These are phyloP conservation scores for Paratilapia polleni DNA, from an alignment of 2,113 vertebrate species.

Conservation along the genomic window DNA sequence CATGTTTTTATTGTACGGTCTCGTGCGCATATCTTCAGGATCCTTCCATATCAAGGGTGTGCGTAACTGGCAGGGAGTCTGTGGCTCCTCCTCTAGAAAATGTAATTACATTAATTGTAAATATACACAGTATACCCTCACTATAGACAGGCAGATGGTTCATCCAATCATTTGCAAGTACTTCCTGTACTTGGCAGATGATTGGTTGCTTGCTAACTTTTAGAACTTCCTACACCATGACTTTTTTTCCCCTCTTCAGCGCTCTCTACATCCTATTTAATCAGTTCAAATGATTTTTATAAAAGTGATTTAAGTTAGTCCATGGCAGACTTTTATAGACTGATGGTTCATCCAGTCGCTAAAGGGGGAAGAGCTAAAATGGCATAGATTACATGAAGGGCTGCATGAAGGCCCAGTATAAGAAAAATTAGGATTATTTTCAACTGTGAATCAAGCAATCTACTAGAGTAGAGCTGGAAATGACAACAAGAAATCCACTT, in stretches of 20 bases:
- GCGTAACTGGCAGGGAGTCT: too few relatives aligned
- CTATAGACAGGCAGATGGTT: background rate
- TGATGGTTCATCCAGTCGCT: accelerated
- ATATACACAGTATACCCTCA: background rate
- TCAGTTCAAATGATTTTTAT: background rate
- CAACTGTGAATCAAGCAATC: background rate
- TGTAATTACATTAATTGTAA: background rate
- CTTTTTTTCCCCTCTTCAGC: background rate
- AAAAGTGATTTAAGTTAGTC: background rate
- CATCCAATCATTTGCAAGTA: too few relatives aligned
- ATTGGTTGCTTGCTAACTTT: too few relatives aligned
- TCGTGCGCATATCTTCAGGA: too few relatives aligned
- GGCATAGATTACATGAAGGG: background rate
- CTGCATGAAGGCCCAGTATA: background rate
- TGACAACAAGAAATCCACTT: too few relatives aligned
- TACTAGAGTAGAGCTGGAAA: background rate
- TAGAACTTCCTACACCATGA: too few relatives aligned
- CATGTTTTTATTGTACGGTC: too few relatives aligned
- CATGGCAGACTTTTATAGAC: background rate
- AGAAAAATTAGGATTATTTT: background rate
- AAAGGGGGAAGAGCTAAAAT: background rate
- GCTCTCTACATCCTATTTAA: background rate
- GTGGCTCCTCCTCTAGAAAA: background rate
- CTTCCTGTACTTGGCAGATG: too few relatives aligned
- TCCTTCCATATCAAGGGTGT: background rate